Percentiles rank a stretch among this genome's conserved stretches.
These are phyloP conservation scores for Gadopsis bispinosus DNA, from an alignment of 2,797 vertebrate genomes.

Conservation along the genomic window DNA sequence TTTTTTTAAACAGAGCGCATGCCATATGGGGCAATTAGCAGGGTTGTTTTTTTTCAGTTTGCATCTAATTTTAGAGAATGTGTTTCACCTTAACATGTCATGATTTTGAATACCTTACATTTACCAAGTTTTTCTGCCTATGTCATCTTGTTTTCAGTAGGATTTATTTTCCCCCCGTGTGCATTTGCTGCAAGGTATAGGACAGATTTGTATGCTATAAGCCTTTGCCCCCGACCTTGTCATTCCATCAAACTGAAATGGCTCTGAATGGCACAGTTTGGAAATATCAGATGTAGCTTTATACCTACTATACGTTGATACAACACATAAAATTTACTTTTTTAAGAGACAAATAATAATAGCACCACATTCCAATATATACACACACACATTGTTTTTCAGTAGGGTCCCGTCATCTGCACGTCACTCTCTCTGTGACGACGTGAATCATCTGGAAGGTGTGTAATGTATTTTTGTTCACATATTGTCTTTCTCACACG, in stretches of 20 bases:
- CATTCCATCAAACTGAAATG: constrained; percentile 40
- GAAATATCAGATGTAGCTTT: not conserved
- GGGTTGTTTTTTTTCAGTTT: not conserved
- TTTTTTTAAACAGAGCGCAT: not conserved
- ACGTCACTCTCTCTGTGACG: not conserved
- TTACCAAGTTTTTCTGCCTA: not conserved
- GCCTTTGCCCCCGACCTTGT: constrained; percentile 28
- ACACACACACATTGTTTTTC: not conserved
- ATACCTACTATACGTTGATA: not conserved
- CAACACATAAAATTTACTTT: constrained; percentile 25
- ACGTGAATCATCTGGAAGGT: not conserved
- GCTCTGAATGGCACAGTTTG: constrained; percentile 5
- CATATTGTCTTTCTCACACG: constrained; percentile 9
- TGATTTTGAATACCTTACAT: not conserved
- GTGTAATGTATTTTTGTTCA: constrained; percentile 8
- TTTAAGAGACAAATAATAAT: constrained; percentile 25
- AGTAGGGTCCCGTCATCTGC: not conserved
- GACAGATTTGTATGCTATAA: not conserved
- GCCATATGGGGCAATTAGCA: not conserved
- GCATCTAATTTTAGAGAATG: not conserved
- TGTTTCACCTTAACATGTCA: not conserved
- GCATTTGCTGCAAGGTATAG: constrained; percentile 9
- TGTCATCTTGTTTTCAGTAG: constrained; percentile 1
- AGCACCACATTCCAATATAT: not conserved
- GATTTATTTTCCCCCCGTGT: constrained; percentile 15